These are phyloP conservation scores for Onchidella celtica DNA, from an alignment of 2,888 invertebrate genomes.

Conservation along the genomic window DNA sequence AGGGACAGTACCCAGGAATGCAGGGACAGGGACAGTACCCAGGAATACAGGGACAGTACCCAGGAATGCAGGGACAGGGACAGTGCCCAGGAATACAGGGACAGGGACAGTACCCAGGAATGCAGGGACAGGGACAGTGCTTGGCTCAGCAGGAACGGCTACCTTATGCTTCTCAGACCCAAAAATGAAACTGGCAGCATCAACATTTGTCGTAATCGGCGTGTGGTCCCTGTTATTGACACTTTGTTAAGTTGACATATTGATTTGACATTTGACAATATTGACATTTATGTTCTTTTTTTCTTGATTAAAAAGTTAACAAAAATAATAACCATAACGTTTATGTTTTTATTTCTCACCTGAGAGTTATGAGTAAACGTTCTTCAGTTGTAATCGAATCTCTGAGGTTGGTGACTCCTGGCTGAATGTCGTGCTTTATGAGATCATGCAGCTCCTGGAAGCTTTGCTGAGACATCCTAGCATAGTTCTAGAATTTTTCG, in stretches of 20 bases:
- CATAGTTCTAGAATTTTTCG: background rate
- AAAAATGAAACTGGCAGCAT: constrained; percentile 3
- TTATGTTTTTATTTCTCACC: background rate
- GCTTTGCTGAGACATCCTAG: background rate
- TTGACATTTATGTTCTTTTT: constrained; percentile 1
- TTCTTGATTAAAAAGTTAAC: background rate
- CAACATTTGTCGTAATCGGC: background rate
- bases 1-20: too few relatives aligned
- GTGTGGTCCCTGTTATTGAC: constrained; percentile 8
- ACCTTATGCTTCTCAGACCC: constrained; percentile 13
- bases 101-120: constrained; percentile 5
- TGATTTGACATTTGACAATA: background rate
- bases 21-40: too few relatives aligned
- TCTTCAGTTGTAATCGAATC: background rate
- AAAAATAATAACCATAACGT: background rate
- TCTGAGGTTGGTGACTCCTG: background rate
- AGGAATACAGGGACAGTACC: too few relatives aligned
- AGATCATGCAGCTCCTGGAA: background rate
- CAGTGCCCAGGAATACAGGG: constrained; percentile 6
- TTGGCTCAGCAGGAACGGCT: constrained; percentile 5
- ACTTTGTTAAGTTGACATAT: background rate
- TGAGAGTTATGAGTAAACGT: constrained; percentile 13
- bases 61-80: too few relatives aligned
- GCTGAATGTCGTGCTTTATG: background rate
- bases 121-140: background rate